phyloP scores from a whole-genome alignment of 2,113 vertebrate species.

The Psammodynastes pulverulentus region DNA sequence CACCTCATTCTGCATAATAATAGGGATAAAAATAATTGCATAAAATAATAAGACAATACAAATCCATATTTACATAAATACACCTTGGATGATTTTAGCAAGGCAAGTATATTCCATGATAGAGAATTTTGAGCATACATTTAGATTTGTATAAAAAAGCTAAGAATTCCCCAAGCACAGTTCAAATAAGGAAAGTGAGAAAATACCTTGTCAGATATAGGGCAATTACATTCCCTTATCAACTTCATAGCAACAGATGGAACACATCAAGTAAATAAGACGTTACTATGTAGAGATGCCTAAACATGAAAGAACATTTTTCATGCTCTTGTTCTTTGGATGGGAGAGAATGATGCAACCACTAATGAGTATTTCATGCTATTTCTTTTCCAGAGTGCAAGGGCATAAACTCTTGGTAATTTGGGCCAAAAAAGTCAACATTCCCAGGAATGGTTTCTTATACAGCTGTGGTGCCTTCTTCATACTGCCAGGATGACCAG shows the following conservation, averaged over 20 bases:
- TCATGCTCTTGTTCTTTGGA: not conserved
- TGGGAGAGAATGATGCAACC: not conserved
- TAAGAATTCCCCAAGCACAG: not conserved
- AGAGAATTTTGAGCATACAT: not conserved
- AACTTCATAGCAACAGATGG: not conserved
- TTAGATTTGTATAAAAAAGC: not conserved
- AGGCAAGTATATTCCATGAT: not conserved
- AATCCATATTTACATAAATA: not conserved
- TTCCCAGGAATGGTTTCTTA: not conserved
- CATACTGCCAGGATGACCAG: slow-evolving; percentile 29
- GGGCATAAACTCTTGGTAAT: not conserved
- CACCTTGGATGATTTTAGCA: not conserved
- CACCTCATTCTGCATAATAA: not conserved
- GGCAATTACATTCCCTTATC: slow-evolving; percentile 29
- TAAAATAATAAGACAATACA: not conserved
- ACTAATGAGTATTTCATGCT: slow-evolving; percentile 4
- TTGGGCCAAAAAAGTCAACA: not conserved
- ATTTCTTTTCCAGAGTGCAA: slow-evolving; percentile 20
- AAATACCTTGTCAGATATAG: slow-evolving; percentile 22
- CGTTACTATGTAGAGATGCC: not conserved
- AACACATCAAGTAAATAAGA: not conserved
- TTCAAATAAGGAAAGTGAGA: not conserved
- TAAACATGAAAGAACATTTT: slow-evolving; percentile 29
- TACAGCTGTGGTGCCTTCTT: slow-evolving; percentile 20
- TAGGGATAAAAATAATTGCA: not conserved